Conservation (phyloP, 2,113 vertebrate species). For the Amblyopsis rosae region DNA sequence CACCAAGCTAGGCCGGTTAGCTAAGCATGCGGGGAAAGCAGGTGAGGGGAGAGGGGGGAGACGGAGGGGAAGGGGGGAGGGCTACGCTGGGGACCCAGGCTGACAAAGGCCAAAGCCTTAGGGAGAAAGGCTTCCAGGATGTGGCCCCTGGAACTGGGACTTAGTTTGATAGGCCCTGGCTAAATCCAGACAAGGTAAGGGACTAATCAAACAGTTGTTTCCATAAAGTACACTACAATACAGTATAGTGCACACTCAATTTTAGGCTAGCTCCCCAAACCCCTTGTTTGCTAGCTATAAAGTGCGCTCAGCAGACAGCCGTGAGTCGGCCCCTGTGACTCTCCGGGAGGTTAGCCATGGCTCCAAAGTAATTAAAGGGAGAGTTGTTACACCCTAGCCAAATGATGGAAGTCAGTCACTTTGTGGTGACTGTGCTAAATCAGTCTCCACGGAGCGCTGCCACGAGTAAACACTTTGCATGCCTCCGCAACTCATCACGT, state of each 20-base stretch:
- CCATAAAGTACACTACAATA: slow-evolving; percentile 33
- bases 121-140: slow-evolving; percentile 52
- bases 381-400: slow-evolving; percentile 77
- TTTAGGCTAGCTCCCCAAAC: slow-evolving; percentile 60
- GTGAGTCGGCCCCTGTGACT: slow-evolving; percentile 68
- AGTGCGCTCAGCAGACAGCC: slow-evolving; percentile 68
- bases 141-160: slow-evolving; percentile 57
- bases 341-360: slow-evolving; percentile 72
- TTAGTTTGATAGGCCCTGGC: slow-evolving; percentile 65
- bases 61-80: background rate
- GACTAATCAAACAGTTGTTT: slow-evolving; percentile 69
- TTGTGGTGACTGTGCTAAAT: slow-evolving; percentile 76
- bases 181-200: slow-evolving; percentile 71
- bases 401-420: slow-evolving; percentile 77
- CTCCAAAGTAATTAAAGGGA: slow-evolving; percentile 79
- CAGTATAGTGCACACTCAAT: slow-evolving; percentile 36
- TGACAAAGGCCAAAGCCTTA: slow-evolving; percentile 61
- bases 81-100: slow-evolving; percentile 52
- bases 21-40: slow-evolving; percentile 17
- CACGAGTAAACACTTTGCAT: slow-evolving; percentile 74
- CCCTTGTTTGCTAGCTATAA: slow-evolving; percentile 69
- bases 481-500: slow-evolving; percentile 75
- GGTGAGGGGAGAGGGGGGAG: no score
- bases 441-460: slow-evolving; percentile 71
- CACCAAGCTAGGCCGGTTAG: slow-evolving; percentile 60